phyloP scores from a whole-genome alignment of 2,888 invertebrate genomes.

The Didymodactylos carnosus region DNA sequence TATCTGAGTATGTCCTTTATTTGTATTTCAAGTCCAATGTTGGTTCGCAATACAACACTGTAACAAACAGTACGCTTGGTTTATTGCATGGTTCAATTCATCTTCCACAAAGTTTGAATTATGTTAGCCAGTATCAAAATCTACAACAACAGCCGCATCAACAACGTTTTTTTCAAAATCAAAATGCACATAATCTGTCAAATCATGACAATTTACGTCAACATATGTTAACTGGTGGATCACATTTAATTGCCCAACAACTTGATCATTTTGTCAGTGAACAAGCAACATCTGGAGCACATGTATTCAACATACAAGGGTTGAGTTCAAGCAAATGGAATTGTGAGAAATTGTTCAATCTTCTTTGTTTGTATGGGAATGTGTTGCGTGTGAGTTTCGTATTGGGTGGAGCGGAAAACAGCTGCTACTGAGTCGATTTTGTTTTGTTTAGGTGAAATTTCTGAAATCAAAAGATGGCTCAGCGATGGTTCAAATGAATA shows the following conservation, averaged over 20 bases:
- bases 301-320: slow-evolving; percentile 53
- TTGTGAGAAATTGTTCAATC: slow-evolving; percentile 82
- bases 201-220: too few relatives aligned
- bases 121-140: too few relatives aligned
- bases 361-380: slow-evolving; percentile 95
- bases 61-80: too few relatives aligned
- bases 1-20: too few relatives aligned
- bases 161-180: neutral
- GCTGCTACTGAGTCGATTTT: too few relatives aligned
- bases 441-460: slow-evolving; percentile 57
- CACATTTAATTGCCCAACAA: too few relatives aligned
- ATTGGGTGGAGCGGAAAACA: neutral
- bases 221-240: neutral
- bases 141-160: too few relatives aligned
- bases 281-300: too few relatives aligned
- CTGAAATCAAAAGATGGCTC: slow-evolving; percentile 93
- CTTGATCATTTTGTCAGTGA: too few relatives aligned
- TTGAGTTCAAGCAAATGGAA: slow-evolving; percentile 80
- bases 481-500: slow-evolving; percentile 98
- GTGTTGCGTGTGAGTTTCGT: slow-evolving; percentile 62
- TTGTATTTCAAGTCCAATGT: neutral
- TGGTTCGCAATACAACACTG: neutral
- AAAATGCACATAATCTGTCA: too few relatives aligned
- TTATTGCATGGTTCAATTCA: too few relatives aligned
- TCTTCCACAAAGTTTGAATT: too few relatives aligned